phyloP scores from a whole-genome alignment of 2,113 vertebrate species.

The Numenius arquata region DNA sequence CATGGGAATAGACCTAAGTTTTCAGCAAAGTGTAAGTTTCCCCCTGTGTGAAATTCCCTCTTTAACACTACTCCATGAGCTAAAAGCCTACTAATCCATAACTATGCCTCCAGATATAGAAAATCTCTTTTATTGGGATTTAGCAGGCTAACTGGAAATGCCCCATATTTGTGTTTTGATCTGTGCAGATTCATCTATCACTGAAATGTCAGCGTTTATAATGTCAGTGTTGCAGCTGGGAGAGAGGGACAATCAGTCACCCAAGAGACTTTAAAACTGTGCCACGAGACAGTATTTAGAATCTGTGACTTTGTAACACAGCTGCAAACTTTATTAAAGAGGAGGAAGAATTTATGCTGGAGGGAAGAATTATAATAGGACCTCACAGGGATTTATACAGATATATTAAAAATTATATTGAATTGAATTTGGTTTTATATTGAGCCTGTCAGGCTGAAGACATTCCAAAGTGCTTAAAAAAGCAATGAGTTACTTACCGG shows the following conservation, averaged over 20 bases:
- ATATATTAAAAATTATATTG: conserved; percentile 45
- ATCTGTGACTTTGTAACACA: conserved; percentile 8
- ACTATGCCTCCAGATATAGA: not conserved
- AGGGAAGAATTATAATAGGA: conserved; percentile 44
- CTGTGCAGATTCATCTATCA: not conserved
- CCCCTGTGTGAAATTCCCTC: not conserved
- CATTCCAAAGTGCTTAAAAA: not conserved
- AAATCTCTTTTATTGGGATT: not conserved
- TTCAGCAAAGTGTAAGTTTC: not conserved
- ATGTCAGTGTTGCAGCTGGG: not conserved
- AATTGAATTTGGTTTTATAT: conserved; percentile 45
- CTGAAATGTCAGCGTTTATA: conserved; percentile 24
- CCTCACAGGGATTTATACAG: conserved; percentile 33
- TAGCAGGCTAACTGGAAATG: not conserved
- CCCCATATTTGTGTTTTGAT: conserved; percentile 42
- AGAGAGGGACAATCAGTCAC: not conserved
- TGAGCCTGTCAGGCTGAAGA: conserved; percentile 9
- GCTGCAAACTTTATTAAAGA: conserved; percentile 34
- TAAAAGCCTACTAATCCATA: conserved; percentile 3
- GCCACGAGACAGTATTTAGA: conserved; percentile 19
- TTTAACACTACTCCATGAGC: not conserved
- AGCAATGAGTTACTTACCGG: not conserved
- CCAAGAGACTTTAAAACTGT: conserved; percentile 16
- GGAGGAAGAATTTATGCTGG: conserved; percentile 41
- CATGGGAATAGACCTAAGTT: not conserved